A percentile compares a stretch with the other conserved stretches of the same genome.
phyloP scores from a whole-genome alignment of 1,140 invertebrate species.

The Lerema accius region DNA sequence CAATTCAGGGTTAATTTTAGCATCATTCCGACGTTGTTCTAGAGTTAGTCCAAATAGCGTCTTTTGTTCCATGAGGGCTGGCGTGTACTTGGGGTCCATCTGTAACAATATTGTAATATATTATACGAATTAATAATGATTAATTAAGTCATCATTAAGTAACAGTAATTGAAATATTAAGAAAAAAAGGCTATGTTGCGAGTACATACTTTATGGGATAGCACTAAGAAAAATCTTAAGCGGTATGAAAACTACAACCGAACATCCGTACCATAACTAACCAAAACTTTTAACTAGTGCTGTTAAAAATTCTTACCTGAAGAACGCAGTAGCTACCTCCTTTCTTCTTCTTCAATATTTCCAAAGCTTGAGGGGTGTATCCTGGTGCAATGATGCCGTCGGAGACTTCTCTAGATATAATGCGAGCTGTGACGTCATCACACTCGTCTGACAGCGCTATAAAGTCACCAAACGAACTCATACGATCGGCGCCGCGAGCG shows the following conservation, averaged over 20 bases:
- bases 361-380: conserved; percentile 92
- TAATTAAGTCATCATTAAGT: too few relatives aligned
- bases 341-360: conserved; percentile 97
- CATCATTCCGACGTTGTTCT: conserved; percentile 96
- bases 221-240: too few relatives aligned
- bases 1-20: conserved; percentile 89
- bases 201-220: too few relatives aligned
- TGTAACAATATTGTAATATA: conserved; percentile 64
- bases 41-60: conserved; percentile 95
- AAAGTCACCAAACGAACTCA: conserved; percentile 99
- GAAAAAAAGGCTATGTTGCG: too few relatives aligned
- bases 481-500: conserved; percentile 97
- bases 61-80: conserved; percentile 91
- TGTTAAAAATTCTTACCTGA: conserved; percentile 82
- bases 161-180: too few relatives aligned
- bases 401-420: conserved; percentile 93
- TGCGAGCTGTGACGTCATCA: conserved; percentile 92
- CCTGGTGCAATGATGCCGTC: conserved; percentile 98
- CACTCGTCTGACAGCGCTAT: conserved; percentile 96
- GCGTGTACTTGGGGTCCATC: conserved; percentile 95
- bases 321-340: conserved; percentile 96
- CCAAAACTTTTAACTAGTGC: too few relatives aligned
- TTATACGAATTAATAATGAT: too few relatives aligned
- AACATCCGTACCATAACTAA: too few relatives aligned
- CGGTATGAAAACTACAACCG: too few relatives aligned